A percentile compares a stretch with the other conserved stretches of the same genome.
phyloP scores from a whole-genome alignment of 1,140 invertebrate genomes.

The Neoseiulus cucumeris region DNA sequence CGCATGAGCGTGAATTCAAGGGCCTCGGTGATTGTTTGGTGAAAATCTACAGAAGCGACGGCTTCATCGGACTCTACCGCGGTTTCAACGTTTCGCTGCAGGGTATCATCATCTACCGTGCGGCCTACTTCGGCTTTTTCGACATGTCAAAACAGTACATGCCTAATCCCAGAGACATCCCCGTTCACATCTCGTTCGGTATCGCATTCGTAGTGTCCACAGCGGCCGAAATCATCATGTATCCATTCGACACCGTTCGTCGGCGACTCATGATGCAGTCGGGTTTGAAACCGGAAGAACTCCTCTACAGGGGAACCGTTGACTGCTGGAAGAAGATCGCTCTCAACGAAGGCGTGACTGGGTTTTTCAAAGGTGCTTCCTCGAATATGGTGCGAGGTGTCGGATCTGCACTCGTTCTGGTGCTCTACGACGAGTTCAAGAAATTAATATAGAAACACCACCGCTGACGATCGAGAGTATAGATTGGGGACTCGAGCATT shows the following conservation, averaged over 20 bases:
- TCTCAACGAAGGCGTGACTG: slow-evolving; percentile 34
- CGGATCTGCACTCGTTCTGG: slow-evolving; percentile 33
- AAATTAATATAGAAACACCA: no score
- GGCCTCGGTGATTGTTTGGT: slow-evolving; percentile 26
- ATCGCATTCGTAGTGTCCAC: slow-evolving; percentile 33
- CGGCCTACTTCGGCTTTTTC: slow-evolving; percentile 30
- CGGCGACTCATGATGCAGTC: slow-evolving; percentile 36
- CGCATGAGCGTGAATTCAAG: slow-evolving; percentile 25
- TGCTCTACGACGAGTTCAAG: slow-evolving; percentile 35
- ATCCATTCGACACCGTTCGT: slow-evolving; percentile 37
- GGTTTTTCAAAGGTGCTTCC: slow-evolving; percentile 35
- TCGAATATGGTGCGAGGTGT: slow-evolving; percentile 34
- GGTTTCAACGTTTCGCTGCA: slow-evolving; percentile 29
- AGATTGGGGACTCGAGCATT: no score
- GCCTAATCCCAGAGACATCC: slow-evolving; percentile 25
- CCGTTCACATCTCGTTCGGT: slow-evolving; percentile 26
- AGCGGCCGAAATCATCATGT: slow-evolving; percentile 34
- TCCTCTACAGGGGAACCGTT: slow-evolving; percentile 36
- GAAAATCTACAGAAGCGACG: slow-evolving; percentile 27
- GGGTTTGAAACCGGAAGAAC: slow-evolving; percentile 29
- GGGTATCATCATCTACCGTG: slow-evolving; percentile 29
- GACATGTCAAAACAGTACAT: slow-evolving; percentile 26
- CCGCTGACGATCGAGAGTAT: no score
- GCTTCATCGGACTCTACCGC: slow-evolving; percentile 27
- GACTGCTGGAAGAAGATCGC: slow-evolving; percentile 34